Base-by-base conservation (phyloP, 2,797 vertebrate species). In the Manis javanica region DNA sequence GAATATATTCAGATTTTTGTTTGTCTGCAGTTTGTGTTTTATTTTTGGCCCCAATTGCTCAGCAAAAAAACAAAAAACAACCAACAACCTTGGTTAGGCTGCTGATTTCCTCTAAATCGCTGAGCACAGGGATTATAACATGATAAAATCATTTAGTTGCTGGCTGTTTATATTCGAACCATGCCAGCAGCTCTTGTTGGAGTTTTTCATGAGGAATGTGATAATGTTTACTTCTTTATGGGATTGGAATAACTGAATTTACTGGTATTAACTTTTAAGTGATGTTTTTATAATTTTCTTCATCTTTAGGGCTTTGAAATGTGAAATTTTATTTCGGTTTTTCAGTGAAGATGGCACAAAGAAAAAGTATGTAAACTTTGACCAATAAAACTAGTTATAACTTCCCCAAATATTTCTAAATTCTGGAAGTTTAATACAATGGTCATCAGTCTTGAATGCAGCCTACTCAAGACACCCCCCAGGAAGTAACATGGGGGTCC, bases 1-100 rank as follows among this genome's bases (percentile, higher is more conserved):
- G 94, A 98, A 97, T 91, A 69, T 96, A 98, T 97, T 97, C 96
- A 94, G 91, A 85, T 97, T 98, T 96, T 97, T 98, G 87, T 95
- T 93, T 97, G 93, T 86, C 93, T 95, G 87, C 96, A 97, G 87
- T 97, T 97, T 97, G 91, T 92, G 96, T 90, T 96, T 97, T 98
- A 97, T 97, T 98, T 95, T 97, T 61, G 81, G 91, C 59, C 71
- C 95, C 87, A 96, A 71, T 96, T 97, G 93, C 97, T 98, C 96
- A 98, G 96, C 93, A 96, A 96, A 98, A 98, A 42, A 82, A 51
- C 63, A 83, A 95, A 68, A 92, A 78, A 24, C 5, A 59, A 18
- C 7, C 96, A 95, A 97, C 42, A 46, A 53, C 94, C 89, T 93
- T 96, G 94, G 97, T 96, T 97, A 95, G 94, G 71, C 94, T 98